phyloP scores from a whole-genome alignment of 1,140 invertebrate species.

The Micrasema longulum region DNA sequence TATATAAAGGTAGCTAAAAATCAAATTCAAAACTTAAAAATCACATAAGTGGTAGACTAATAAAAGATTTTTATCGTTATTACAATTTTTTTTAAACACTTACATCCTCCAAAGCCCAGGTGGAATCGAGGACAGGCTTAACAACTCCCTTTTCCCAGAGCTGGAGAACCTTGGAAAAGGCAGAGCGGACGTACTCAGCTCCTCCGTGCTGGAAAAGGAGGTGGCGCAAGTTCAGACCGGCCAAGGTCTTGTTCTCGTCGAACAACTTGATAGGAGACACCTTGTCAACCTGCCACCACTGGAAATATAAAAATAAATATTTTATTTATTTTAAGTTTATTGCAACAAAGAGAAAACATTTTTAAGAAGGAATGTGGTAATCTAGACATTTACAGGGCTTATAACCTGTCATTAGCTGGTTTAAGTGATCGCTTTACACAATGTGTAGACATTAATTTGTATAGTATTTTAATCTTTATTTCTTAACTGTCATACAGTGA shows the following conservation, averaged over 20 bases:
- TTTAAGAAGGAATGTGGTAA: no score
- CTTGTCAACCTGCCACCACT: constrained; percentile 95
- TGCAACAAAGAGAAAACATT: constrained; percentile 31
- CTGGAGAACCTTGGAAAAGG: constrained; percentile 79
- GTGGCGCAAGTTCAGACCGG: constrained; percentile 86
- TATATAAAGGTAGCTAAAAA: no score
- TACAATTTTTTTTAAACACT: no score
- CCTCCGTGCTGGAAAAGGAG: constrained; percentile 85
- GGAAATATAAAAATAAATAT: no score
- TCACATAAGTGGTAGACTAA: no score
- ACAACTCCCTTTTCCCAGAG: constrained; percentile 83
- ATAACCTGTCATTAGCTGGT: no score
- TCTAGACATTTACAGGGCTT: no score
- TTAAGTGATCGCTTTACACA: no score
- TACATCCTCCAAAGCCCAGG: constrained; percentile 89
- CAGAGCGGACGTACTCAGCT: constrained; percentile 75
- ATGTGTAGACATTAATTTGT: not conserved
- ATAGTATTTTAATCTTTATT: constrained; percentile 21
- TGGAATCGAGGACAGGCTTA: constrained; percentile 85
- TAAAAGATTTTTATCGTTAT: no score
- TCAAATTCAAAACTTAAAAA: no score
- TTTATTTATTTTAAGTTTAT: no score
- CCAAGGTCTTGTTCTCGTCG: constrained; percentile 88
- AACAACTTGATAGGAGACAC: constrained; percentile 88
- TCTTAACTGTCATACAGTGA: not conserved